phyloP scores from a whole-genome alignment of 2,797 vertebrate genomes.

The Furcifer pardalis region DNA sequence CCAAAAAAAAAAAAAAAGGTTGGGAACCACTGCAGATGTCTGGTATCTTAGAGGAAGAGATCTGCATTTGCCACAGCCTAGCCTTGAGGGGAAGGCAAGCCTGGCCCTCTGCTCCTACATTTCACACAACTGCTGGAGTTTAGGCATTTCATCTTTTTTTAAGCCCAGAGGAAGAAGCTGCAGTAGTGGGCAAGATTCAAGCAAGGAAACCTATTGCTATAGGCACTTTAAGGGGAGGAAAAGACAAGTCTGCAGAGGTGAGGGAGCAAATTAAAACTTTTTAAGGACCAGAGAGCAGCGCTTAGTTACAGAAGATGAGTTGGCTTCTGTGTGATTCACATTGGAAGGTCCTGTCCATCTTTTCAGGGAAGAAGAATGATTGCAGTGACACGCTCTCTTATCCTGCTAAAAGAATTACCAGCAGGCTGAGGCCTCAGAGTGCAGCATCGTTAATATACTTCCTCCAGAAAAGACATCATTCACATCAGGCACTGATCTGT shows the following conservation, averaged over 20 bases:
- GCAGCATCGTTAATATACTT: neutral
- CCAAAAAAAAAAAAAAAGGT: too few species aligned
- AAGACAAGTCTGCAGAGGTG: neutral
- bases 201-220: neutral
- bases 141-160: neutral
- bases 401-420: neutral
- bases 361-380: neutral
- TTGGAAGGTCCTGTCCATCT: neutral
- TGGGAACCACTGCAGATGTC: too few species aligned
- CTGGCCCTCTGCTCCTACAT: neutral
- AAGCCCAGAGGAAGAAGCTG: neutral
- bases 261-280: conserved; percentile 1
- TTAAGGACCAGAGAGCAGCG: neutral
- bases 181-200: neutral
- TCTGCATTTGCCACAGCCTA: too few species aligned
- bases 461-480: neutral
- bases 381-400: neutral
- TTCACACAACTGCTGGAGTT: neutral
- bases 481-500: conserved; percentile 3
- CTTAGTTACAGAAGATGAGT: neutral
- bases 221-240: neutral
- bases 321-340: neutral
- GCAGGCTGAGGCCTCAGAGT: neutral
- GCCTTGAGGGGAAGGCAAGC: neutral
- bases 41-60: too few species aligned